phyloP scores from a whole-genome alignment of 1,140 invertebrate species.

The Phortica variegata region DNA sequence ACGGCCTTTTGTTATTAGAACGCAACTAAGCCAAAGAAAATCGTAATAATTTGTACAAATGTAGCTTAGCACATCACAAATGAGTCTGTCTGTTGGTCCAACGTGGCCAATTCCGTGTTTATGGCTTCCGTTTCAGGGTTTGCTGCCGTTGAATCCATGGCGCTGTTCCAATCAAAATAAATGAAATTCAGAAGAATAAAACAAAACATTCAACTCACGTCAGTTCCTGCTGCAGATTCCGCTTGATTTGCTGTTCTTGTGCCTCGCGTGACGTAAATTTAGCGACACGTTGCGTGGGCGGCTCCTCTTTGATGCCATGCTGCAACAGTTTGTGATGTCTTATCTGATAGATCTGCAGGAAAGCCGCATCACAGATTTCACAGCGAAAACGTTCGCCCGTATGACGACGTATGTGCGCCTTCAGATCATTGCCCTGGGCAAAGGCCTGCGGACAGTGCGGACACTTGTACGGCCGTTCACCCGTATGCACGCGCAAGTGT shows the following conservation, averaged over 20 bases:
- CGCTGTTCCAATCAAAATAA: too few relatives aligned
- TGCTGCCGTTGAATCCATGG: too few relatives aligned
- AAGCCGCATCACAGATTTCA: conserved; percentile 60
- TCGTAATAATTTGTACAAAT: too few relatives aligned
- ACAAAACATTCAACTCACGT: too few relatives aligned
- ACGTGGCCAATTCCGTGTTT: too few relatives aligned
- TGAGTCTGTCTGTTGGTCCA: too few relatives aligned
- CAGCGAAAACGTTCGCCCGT: conserved; percentile 59
- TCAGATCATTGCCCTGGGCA: conserved; percentile 60
- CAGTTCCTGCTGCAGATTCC: conserved; percentile 3
- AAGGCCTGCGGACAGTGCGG: conserved; percentile 60
- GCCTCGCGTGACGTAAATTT: conserved; percentile 23
- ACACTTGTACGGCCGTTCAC: conserved; percentile 61
- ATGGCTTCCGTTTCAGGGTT: too few relatives aligned
- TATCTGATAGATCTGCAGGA: conserved; percentile 60
- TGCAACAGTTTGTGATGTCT: conserved; percentile 58
- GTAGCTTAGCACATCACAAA: too few relatives aligned
- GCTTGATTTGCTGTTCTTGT: conserved; percentile 13
- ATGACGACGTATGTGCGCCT: conserved; percentile 61
- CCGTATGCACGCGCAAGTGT: conserved; percentile 59
- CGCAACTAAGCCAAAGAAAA: too few relatives aligned
- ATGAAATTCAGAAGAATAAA: too few relatives aligned
- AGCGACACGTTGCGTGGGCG: conserved; percentile 33
- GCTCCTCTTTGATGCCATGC: conserved; percentile 51
- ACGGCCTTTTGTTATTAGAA: too few relatives aligned